Conservation (phyloP, 1,140 invertebrate species). For the Macrobrachium rosenbergii region DNA sequence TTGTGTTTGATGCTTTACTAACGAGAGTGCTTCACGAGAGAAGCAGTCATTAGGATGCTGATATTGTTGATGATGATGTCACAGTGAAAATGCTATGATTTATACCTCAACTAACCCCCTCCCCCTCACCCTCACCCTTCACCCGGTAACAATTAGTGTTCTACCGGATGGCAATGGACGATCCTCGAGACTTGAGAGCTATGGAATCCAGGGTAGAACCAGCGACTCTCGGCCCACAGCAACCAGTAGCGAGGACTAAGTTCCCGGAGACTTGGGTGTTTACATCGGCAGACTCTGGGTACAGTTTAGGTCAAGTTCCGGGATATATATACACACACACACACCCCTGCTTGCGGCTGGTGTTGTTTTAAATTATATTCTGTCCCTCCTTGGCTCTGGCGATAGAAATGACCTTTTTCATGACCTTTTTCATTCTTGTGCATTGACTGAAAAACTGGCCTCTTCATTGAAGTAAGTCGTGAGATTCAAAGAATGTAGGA, state of each 20-base stretch:
- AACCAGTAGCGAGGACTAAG: slow-evolving; percentile 69
- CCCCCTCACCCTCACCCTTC: too few relatives aligned
- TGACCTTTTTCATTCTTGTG: too few relatives aligned
- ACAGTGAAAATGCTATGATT: neutral
- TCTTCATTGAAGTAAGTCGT: too few relatives aligned
- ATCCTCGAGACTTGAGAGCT: slow-evolving; percentile 41
- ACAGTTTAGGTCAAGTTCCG: neutral
- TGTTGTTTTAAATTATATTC: too few relatives aligned
- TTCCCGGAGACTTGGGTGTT: slow-evolving; percentile 79
- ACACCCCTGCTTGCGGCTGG: too few relatives aligned
- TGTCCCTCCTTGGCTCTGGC: too few relatives aligned
- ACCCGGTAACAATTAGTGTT: slow-evolving; percentile 43
- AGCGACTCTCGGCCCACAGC: slow-evolving; percentile 15
- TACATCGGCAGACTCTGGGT: slow-evolving; percentile 51
- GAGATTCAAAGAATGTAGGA: too few relatives aligned
- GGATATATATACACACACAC: too few relatives aligned
- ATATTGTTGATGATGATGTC: neutral
- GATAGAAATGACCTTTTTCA: too few relatives aligned
- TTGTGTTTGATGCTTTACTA: too few relatives aligned
- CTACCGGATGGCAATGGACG: slow-evolving; percentile 52
- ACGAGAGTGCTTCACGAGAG: too few relatives aligned
- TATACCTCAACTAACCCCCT: slow-evolving; percentile 29
- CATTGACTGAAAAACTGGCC: too few relatives aligned
- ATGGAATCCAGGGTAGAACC: slow-evolving; percentile 32
- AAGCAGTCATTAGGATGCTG: neutral